Evolutionary conservation across 1,140 invertebrate genomes (phyloP).

Genomic region (Drosophila parvula): DNA sequence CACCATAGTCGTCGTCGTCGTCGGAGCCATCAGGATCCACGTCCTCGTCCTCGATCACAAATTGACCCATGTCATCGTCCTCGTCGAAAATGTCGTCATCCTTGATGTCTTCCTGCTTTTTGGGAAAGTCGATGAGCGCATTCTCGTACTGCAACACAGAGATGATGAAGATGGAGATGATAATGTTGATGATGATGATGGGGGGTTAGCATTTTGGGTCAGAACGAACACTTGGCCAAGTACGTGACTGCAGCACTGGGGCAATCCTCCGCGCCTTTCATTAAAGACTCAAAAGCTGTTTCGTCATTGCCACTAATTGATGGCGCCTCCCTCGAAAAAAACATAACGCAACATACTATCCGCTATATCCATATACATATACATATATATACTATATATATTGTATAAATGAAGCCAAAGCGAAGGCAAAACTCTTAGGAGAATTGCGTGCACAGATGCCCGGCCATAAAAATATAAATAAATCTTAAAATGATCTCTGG

Average conservation of each 20-base stretch:
- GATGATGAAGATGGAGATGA: background rate
- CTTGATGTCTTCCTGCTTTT: constrained; percentile 51
- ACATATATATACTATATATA: constrained; percentile 2
- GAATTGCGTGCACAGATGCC: constrained; percentile 35
- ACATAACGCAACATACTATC: constrained; percentile 19
- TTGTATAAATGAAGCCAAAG: constrained; percentile 12
- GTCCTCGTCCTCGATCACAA: constrained; percentile 37
- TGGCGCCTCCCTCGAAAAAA: constrained; percentile 51
- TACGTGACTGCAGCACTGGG: constrained; percentile 64
- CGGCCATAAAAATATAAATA: constrained; percentile 52
- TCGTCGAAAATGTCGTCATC: constrained; percentile 45
- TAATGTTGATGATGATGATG: constrained; percentile 1
- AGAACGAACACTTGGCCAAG: constrained; percentile 49
- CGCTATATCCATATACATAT: background rate
- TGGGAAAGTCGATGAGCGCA: constrained; percentile 66
- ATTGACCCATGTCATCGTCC: constrained; percentile 27
- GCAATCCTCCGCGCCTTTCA: constrained; percentile 25
- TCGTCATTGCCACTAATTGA: constrained; percentile 71
- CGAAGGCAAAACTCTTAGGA: constrained; percentile 37
- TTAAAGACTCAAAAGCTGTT: constrained; percentile 48
- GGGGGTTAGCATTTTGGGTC: constrained; percentile 56
- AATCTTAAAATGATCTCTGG: constrained; percentile 56
- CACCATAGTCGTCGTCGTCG: constrained; percentile 3
- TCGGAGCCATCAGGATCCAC: constrained; percentile 8
- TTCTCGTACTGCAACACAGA: constrained; percentile 63